Evolutionary conservation across 1,140 invertebrate species (phyloP).

Genomic region (Hylaeus volcanicus): DNA sequence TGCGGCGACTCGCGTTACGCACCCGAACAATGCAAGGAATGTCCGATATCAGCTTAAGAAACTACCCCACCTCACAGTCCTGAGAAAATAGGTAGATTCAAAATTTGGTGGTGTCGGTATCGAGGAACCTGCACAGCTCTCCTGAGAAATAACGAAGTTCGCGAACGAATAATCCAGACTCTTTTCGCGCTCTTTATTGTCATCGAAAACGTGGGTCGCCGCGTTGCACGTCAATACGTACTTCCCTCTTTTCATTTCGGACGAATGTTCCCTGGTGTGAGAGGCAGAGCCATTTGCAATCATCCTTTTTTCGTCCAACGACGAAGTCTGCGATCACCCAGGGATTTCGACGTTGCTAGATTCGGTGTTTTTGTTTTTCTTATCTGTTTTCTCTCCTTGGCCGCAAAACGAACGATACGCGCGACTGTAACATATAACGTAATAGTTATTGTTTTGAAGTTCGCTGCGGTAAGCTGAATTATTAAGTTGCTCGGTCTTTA

Average conservation of each 20-base stretch:
- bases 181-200: not conserved
- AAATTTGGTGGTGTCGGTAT: not conserved
- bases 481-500: too few species aligned
- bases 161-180: constrained; percentile 7
- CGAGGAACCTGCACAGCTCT: not conserved
- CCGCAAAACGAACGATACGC: not conserved
- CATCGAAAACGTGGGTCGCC: not conserved
- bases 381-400: not conserved
- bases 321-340: not conserved
- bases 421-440: too few species aligned
- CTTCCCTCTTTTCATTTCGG: not conserved
- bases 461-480: too few species aligned
- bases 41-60: not conserved
- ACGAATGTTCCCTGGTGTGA: not conserved
- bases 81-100: too few species aligned
- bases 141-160: not conserved
- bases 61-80: too few species aligned
- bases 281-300: not conserved
- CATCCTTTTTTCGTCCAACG: not conserved
- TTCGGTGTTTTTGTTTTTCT: not conserved
- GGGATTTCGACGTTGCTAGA: not conserved
- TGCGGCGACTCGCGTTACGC: not conserved
- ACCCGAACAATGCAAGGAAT: not conserved
- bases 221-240: not conserved
- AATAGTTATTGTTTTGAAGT: not conserved